phyloP scores from a whole-genome alignment of 2,113 vertebrate species.

The Aptenodytes forsteri region DNA sequence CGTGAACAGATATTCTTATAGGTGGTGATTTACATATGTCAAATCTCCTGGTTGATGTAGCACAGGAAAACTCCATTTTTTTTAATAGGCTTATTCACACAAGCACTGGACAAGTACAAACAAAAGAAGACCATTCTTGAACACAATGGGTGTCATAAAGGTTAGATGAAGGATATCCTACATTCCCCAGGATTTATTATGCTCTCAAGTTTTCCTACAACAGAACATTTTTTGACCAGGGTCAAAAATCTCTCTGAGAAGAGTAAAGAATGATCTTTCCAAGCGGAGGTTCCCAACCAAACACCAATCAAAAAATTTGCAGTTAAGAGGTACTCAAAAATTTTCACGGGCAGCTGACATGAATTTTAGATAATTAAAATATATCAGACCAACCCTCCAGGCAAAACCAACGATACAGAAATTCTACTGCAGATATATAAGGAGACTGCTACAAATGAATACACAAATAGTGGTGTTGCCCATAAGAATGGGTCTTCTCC shows the following conservation, averaged over 20 bases:
- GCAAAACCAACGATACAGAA: neutral
- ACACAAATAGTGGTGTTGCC: neutral
- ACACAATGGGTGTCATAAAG: neutral
- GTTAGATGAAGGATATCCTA: neutral
- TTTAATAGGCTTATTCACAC: neutral
- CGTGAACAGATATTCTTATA: neutral
- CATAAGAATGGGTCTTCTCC: neutral
- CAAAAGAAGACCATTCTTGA: neutral
- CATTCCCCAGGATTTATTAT: neutral
- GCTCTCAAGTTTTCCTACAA: neutral
- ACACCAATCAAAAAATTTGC: neutral
- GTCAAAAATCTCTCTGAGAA: neutral
- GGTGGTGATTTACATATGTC: neutral
- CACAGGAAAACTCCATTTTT: neutral
- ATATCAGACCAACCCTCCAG: neutral
- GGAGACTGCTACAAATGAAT: neutral
- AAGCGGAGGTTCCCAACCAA: fast-evolving
- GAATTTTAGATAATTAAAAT: neutral
- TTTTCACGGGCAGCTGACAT: neutral
- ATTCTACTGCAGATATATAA: neutral
- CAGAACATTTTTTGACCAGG: neutral
- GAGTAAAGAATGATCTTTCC: neutral
- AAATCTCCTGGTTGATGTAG: neutral
- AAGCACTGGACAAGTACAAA: neutral
- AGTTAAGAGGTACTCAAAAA: neutral